phyloP scores from a whole-genome alignment of 2,113 vertebrate genomes.

The Elaphurus davidianus region DNA sequence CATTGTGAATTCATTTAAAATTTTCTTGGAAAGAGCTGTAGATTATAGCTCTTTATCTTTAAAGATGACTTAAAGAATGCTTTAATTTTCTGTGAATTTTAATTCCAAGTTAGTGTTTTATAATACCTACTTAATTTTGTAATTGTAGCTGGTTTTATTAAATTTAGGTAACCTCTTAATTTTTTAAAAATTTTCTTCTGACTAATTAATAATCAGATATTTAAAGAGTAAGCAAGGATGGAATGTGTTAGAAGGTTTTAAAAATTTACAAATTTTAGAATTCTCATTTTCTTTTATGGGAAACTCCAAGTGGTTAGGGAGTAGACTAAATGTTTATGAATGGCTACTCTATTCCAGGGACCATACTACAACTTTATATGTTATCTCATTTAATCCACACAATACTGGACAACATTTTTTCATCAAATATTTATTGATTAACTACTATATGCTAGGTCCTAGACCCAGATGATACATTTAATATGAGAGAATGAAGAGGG shows the following conservation, averaged over 20 bases:
- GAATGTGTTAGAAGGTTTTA: neutral
- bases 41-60: neutral
- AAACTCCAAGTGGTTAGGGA: neutral
- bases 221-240: neutral
- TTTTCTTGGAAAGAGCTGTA: neutral
- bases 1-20: constrained; percentile 13
- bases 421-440: neutral
- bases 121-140: neutral
- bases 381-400: neutral
- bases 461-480: neutral
- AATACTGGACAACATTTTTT: neutral
- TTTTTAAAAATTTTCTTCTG: neutral
- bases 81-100: constrained; percentile 13
- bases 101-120: constrained; percentile 14
- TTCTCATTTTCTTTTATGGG: neutral
- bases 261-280: neutral
- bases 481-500: neutral
- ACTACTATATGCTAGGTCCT: neutral
- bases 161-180: neutral
- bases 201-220: neutral
- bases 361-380: neutral
- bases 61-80: neutral
- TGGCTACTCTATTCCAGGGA: neutral
- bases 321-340: neutral
- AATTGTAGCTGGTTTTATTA: neutral